Evolutionary conservation across 2,888 invertebrate genomes (phyloP), one percentile per base, ranked within the genome.

Genomic region (Pandemis heparana): DNA sequence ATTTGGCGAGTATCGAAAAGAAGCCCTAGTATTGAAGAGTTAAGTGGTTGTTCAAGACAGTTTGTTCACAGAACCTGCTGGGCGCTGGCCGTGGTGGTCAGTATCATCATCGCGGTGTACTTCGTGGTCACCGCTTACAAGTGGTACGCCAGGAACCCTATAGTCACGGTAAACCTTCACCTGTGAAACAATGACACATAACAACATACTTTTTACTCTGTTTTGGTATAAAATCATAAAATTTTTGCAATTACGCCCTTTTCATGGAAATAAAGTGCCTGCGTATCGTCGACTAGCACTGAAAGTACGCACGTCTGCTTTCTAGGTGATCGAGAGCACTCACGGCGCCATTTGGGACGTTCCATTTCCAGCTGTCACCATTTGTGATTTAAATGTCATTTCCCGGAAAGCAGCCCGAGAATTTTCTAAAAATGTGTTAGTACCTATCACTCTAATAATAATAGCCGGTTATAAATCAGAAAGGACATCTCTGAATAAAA

Each of bases 311-410:
- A 32, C 56, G 59, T 48, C 63, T 59, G 67, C 63, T 51, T 84
- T 83, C 16, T 75, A 95, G 94, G 94, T 95, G 3, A 95, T 95
- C 77, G 95, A 96, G 77, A 95, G 95, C 61, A 96, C 95, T 0
- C 96, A 96, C 81, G 94, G 95, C 71, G 95, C 96, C 0, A 96
- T 96, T 70, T 96, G 96, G 96, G 95, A 96, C 79, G 95, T 96
- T 62, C 95, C 95, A 0, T 96, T 96, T 84, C 96, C 96, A 9
- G 96, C 95, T 0, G 94, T 96, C 0, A 96, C 96, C 0, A 88
- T 96, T 70, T 96, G 96, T 81, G 94, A 95, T 80, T 86, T 95
- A 56, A 96, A 96, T 82, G 86, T 94, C 51, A 90, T 96, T 10
- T 96, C 96, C 0, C 90, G 87, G 41, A 89, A 81, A 46, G 92